A percentile compares a stretch with the other conserved stretches of the same genome.
Conservation (phyloP, 2,797 vertebrate genomes). For the Steatocranus sp. region DNA sequence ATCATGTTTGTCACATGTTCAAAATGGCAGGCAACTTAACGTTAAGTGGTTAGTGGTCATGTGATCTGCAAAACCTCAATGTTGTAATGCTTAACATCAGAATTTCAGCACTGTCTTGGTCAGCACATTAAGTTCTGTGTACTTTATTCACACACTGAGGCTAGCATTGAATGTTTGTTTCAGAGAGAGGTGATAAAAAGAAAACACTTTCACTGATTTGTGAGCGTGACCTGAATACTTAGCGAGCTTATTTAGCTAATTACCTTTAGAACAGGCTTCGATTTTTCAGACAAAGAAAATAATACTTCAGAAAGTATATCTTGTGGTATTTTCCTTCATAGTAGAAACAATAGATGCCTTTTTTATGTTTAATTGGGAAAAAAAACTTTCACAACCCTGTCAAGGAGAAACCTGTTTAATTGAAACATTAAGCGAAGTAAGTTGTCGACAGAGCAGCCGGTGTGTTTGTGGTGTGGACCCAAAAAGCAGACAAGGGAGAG, state of each 20-base stretch:
- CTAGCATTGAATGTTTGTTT: neutral
- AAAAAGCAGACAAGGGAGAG: neutral
- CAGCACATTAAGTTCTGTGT: neutral
- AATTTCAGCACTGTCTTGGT: neutral
- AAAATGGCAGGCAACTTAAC: neutral
- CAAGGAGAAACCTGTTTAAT: neutral
- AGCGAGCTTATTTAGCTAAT: neutral
- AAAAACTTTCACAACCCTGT: neutral
- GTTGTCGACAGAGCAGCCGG: neutral
- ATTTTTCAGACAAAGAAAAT: neutral
- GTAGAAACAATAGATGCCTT: neutral
- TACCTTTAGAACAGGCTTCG: neutral
- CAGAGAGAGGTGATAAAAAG: neutral
- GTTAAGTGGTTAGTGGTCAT: neutral
- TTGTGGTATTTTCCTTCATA: neutral
- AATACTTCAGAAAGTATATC: neutral
- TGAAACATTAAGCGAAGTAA: neutral
- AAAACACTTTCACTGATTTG: neutral
- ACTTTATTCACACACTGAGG: neutral
- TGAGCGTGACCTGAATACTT: neutral
- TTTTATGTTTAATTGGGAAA: neutral
- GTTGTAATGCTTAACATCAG: neutral
- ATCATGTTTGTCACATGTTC: neutral
- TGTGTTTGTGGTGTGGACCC: neutral
- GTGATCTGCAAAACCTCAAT: neutral